These are phyloP conservation scores for Caranx melampygus DNA, from an alignment of 2,113 vertebrate species.

Conservation along the genomic window DNA sequence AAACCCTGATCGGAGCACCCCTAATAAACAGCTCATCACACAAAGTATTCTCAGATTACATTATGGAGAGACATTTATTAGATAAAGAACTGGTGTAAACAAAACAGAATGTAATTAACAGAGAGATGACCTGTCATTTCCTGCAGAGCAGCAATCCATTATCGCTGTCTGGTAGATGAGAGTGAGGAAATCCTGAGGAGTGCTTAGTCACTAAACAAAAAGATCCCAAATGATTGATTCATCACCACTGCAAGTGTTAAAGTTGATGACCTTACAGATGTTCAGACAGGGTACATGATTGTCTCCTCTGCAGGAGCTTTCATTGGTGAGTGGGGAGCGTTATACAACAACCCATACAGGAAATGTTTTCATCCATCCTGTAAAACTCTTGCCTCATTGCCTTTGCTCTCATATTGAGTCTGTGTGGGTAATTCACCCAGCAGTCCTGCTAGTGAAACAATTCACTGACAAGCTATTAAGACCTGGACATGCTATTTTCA, in stretches of 20 bases:
- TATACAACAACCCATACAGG: conserved; percentile 2
- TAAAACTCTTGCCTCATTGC: conserved; percentile 29
- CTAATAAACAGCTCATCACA: background rate
- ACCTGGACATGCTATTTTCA: background rate
- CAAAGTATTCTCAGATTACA: background rate
- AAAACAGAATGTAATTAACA: background rate
- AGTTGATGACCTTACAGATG: background rate
- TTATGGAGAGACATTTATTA: background rate
- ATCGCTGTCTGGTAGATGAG: background rate
- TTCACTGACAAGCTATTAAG: conserved; percentile 11
- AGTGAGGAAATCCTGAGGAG: background rate
- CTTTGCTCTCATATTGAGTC: conserved; percentile 1
- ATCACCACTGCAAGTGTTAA: conserved; percentile 4
- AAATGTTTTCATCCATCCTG: conserved; percentile 26
- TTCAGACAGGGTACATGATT: background rate
- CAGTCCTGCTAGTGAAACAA: conserved; percentile 2
- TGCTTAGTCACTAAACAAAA: conserved; percentile 23
- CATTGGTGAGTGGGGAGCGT: conserved; percentile 20
- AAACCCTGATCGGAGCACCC: too few relatives aligned
- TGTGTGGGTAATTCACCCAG: conserved; percentile 17
- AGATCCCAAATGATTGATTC: conserved; percentile 30
- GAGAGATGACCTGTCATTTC: conserved; percentile 19
- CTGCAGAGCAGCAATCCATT: conserved; percentile 25
- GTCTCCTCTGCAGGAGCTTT: background rate
- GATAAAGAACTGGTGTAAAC: background rate